phyloP scores from a whole-genome alignment of 1,140 invertebrate genomes.

The Drosophila repleta region DNA sequence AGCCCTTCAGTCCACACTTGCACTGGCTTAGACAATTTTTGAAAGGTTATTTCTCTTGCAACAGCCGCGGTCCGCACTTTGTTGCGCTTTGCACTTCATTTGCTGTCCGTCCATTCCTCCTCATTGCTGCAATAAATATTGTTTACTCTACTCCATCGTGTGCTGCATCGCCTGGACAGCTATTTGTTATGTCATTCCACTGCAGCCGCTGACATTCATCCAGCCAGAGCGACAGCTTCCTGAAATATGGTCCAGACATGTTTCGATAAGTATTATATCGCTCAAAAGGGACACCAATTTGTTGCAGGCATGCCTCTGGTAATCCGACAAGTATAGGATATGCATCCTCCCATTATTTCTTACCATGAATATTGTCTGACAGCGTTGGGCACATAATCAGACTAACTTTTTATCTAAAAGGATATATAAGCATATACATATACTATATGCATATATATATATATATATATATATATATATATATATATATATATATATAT shows the following conservation, averaged over 20 bases:
- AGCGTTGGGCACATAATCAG: too few species aligned
- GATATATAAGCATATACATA: too few species aligned
- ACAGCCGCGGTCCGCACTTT: constrained; percentile 63
- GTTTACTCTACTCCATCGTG: constrained; percentile 55
- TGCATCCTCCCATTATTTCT: not conserved
- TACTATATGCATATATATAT: too few species aligned
- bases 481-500: too few species aligned
- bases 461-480: too few species aligned
- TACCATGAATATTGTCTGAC: too few species aligned
- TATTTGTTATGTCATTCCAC: constrained; percentile 77
- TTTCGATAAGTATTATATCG: constrained; percentile 67
- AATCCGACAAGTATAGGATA: not conserved
- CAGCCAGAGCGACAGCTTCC: constrained; percentile 49
- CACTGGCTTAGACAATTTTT: constrained; percentile 72
- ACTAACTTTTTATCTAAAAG: too few species aligned
- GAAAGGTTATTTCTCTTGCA: constrained; percentile 74
- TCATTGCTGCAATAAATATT: constrained; percentile 69
- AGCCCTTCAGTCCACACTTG: constrained; percentile 5
- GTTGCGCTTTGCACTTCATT: constrained; percentile 79
- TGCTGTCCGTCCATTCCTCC: constrained; percentile 38
- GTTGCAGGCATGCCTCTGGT: constrained; percentile 9
- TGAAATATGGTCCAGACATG: constrained; percentile 41
- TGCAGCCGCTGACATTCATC: constrained; percentile 73
- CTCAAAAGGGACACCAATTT: constrained; percentile 44
- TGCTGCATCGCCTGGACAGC: constrained; percentile 57